These are phyloP conservation scores for Lathronympha strigana DNA, from an alignment of 2,888 invertebrate genomes.

Conservation along the genomic window DNA sequence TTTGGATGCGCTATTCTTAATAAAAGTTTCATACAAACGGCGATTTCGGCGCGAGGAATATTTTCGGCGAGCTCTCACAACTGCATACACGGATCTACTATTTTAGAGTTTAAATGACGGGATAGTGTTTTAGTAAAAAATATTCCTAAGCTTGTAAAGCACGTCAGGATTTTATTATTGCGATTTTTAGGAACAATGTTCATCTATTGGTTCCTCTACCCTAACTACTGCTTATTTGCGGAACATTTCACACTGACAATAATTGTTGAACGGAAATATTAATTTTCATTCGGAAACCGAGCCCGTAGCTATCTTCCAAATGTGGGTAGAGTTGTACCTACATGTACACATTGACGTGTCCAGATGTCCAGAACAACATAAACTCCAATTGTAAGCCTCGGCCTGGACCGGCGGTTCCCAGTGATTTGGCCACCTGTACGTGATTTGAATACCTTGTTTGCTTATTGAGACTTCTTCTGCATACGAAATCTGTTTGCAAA, in stretches of 20 bases:
- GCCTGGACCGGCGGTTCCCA: constrained; percentile 2
- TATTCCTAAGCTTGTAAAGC: too few relatives aligned
- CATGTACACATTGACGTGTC: constrained; percentile 8
- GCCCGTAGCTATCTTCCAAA: constrained; percentile 27
- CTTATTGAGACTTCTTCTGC: constrained; percentile 33
- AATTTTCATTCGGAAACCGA: constrained; percentile 22
- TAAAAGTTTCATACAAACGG: too few relatives aligned
- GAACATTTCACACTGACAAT: background rate
- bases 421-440: constrained; percentile 21
- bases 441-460: constrained; percentile 32
- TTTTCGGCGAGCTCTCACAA: too few relatives aligned
- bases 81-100: too few relatives aligned
- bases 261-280: constrained; percentile 36
- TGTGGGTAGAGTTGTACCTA: constrained; percentile 14
- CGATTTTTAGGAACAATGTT: too few relatives aligned
- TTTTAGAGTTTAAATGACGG: too few relatives aligned
- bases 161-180: too few relatives aligned
- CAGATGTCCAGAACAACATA: constrained; percentile 22
- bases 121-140: too few relatives aligned
- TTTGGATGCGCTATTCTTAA: too few relatives aligned
- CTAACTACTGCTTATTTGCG: too few relatives aligned
- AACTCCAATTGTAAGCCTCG: constrained; percentile 3
- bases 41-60: too few relatives aligned
- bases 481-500: constrained; percentile 32
- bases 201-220: too few relatives aligned